A percentile compares a stretch with the other conserved stretches of the same genome.
Conservation (phyloP, 37 sponge, comb jelly and placozoan genomes). For the Diacarnus erythraeanus region DNA sequence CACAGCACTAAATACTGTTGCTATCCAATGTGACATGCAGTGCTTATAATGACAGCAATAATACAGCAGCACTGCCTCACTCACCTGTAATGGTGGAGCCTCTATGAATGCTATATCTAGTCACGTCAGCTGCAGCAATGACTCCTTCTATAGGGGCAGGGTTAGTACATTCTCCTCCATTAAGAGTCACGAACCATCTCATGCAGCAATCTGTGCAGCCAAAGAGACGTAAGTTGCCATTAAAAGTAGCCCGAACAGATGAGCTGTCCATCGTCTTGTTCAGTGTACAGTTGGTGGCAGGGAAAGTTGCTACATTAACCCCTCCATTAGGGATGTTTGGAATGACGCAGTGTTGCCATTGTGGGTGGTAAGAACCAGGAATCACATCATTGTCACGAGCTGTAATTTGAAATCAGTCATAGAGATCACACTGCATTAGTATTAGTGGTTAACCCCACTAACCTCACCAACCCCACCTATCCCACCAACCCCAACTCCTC, state of each 20-base stretch:
- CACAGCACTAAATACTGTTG: no score
- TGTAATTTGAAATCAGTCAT: background rate
- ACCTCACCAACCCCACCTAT: no score
- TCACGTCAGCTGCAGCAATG: constrained; percentile 22
- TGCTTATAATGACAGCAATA: no score
- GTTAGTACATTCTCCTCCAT: constrained; percentile 50
- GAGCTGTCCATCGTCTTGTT: constrained; percentile 36
- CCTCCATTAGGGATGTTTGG: background rate
- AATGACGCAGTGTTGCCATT: constrained; percentile 27
- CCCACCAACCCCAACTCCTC: no score
- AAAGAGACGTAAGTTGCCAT: constrained; percentile 47
- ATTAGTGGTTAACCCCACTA: no score
- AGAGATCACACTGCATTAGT: no score
- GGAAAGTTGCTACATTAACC: constrained; percentile 5
- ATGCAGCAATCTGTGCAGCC: constrained; percentile 52
- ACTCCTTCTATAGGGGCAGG: constrained; percentile 72
- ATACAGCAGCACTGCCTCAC: no score
- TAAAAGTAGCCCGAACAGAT: constrained; percentile 44
- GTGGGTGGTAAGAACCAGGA: constrained; percentile 13
- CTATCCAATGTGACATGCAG: no score
- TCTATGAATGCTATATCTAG: constrained; percentile 38
- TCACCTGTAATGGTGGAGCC: constrained; percentile 30
- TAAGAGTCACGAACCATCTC: constrained; percentile 67
- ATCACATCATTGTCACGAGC: constrained; percentile 15
- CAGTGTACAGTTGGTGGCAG: constrained; percentile 27